Percentiles rank a stretch among this genome's conserved stretches.
These are phyloP conservation scores for Merluccius polli DNA, from an alignment of 2,797 vertebrate species.

Conservation along the genomic window DNA sequence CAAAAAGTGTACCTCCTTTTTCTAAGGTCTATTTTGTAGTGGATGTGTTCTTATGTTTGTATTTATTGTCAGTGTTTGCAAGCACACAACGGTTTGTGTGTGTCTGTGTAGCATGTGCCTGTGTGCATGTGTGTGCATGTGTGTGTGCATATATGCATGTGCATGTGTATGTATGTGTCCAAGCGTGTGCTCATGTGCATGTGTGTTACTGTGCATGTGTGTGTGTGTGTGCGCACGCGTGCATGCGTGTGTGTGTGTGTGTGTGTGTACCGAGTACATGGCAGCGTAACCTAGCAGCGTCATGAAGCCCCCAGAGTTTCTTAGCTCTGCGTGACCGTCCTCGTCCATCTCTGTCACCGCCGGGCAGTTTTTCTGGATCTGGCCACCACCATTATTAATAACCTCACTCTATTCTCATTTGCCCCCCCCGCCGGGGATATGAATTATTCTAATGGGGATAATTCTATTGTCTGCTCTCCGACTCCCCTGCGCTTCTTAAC, in stretches of 20 bases:
- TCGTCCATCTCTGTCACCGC: constrained; percentile 64
- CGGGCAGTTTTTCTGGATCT: constrained; percentile 64
- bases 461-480: constrained; percentile 51
- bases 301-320: constrained; percentile 33
- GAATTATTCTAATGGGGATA: constrained; percentile 69
- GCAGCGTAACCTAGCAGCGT: constrained; percentile 27
- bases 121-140: background rate
- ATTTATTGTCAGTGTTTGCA: no score
- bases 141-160: background rate
- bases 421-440: constrained; percentile 54
- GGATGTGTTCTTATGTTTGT: background rate
- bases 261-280: constrained; percentile 18
- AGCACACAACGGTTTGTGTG: background rate
- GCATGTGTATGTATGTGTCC: background rate
- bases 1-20: no score
- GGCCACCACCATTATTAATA: constrained; percentile 65
- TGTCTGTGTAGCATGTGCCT: background rate
- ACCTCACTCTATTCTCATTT: constrained; percentile 62
- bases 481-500: constrained; percentile 36
- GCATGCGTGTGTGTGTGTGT: background rate
- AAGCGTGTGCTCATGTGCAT: constrained; percentile 5
- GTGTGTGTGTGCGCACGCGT: background rate
- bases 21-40: no score
- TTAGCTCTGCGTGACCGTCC: constrained; percentile 48
- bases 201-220: background rate